A percentile compares a stretch with the other conserved stretches of the same genome.
These are phyloP conservation scores for Melanotaenia pygmaea DNA, from an alignment of 2,797 vertebrate species.

Conservation along the genomic window DNA sequence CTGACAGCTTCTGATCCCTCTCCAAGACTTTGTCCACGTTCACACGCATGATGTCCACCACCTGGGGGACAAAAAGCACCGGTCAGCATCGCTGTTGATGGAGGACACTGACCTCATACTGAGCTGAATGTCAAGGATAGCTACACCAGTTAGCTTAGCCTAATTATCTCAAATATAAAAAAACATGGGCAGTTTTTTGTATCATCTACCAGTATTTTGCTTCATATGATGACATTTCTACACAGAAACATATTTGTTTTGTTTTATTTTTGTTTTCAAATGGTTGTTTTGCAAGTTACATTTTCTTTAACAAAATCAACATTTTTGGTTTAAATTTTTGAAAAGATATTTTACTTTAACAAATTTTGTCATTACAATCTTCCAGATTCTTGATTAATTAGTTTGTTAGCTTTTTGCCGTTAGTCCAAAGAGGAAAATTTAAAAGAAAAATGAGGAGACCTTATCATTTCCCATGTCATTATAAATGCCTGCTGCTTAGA, in stretches of 20 bases:
- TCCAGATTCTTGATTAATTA: neutral
- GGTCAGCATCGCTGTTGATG: neutral
- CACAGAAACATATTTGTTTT: neutral
- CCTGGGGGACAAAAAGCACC: constrained; percentile 72
- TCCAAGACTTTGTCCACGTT: constrained; percentile 93
- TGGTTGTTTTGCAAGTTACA: neutral
- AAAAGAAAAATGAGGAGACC: neutral
- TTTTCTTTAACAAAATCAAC: neutral
- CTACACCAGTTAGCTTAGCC: neutral
- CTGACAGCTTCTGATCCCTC: constrained; percentile 88
- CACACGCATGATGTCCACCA: constrained; percentile 91
- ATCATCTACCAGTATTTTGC: no score
- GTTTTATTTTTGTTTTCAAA: neutral
- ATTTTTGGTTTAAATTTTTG: neutral
- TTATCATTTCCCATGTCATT: neutral
- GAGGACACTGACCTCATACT: neutral
- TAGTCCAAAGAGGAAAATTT: no score
- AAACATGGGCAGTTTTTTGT: no score
- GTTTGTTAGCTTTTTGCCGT: neutral
- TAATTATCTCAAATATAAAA: neutral
- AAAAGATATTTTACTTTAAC: no score
- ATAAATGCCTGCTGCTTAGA: neutral
- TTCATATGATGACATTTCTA: no score
- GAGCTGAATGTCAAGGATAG: neutral
- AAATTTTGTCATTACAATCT: neutral